These are phyloP conservation scores for Poecilus cupreus DNA, from an alignment of 2,888 invertebrate genomes.

Conservation along the genomic window DNA sequence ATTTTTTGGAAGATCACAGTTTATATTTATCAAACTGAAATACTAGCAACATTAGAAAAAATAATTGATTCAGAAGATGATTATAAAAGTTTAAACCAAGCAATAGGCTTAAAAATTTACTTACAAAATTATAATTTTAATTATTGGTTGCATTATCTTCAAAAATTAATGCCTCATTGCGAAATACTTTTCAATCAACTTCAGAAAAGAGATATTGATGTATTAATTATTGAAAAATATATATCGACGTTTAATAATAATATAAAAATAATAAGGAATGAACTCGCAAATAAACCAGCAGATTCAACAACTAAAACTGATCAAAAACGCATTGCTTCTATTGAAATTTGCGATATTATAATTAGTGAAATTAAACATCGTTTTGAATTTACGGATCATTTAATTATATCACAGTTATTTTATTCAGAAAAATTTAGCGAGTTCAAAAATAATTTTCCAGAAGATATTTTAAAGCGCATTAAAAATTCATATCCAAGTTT, in stretches of 20 bases:
- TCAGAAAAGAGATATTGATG: constrained; percentile 47
- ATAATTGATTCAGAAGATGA: constrained; percentile 61
- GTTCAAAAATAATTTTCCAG: neutral
- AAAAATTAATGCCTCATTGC: constrained; percentile 60
- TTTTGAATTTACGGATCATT: neutral
- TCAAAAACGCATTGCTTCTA: constrained; percentile 57
- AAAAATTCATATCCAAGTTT: neutral
- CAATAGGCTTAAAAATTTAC: constrained; percentile 49
- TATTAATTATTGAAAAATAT: constrained; percentile 29
- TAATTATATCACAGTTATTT: neutral
- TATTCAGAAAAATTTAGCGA: neutral
- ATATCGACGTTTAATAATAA: neutral
- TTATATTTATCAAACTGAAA: constrained; percentile 63
- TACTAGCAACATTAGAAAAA: constrained; percentile 58
- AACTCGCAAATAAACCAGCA: too few relatives aligned
- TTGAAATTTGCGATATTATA: constrained; percentile 61
- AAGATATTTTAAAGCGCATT: neutral
- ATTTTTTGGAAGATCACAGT: neutral
- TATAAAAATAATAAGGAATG: too few relatives aligned
- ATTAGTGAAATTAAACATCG: neutral
- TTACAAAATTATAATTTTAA: constrained; percentile 52
- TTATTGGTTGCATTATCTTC: constrained; percentile 61
- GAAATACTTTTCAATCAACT: constrained; percentile 60
- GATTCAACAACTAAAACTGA: neutral
- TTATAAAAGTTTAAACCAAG: constrained; percentile 50